Percentiles rank a stretch among this genome's conserved stretches.
Evolutionary conservation across 2,888 invertebrate species (phyloP).

Genomic region (Leptinotarsa rubiginosa): DNA sequence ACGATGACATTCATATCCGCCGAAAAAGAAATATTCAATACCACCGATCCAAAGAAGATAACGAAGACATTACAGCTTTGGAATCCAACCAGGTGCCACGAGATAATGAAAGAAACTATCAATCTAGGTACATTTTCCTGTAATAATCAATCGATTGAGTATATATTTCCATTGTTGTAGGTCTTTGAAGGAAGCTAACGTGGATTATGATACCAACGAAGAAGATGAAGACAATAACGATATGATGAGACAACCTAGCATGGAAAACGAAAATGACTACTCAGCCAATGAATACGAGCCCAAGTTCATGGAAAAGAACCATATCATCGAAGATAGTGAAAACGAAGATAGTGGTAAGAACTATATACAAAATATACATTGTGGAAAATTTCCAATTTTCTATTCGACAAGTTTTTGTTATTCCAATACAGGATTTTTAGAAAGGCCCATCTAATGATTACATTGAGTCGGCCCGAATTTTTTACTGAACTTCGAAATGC

Average conservation of each 20-base stretch:
- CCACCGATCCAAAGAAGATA: background rate
- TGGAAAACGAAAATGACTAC: conserved; percentile 3
- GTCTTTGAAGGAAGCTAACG: conserved; percentile 23
- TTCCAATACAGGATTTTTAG: background rate
- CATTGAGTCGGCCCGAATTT: too few species aligned
- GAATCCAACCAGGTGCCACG: background rate
- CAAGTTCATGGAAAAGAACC: conserved; percentile 1
- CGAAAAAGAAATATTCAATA: conserved; percentile 50
- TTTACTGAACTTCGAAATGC: too few species aligned
- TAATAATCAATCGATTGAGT: background rate
- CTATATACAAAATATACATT: background rate
- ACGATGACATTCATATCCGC: conserved; percentile 55
- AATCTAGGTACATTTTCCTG: background rate
- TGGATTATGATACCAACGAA: conserved; percentile 4
- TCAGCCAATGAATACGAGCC: background rate
- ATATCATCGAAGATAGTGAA: background rate
- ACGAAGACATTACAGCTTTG: background rate
- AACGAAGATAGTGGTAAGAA: background rate
- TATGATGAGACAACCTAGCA: background rate
- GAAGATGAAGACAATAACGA: conserved; percentile 2
- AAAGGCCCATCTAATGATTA: too few species aligned
- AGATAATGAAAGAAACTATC: background rate
- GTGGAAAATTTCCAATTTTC: background rate
- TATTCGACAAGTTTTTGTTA: background rate
- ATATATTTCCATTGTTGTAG: background rate